phyloP scores from a whole-genome alignment of 2,113 vertebrate species.

The Platichthys flesus region DNA sequence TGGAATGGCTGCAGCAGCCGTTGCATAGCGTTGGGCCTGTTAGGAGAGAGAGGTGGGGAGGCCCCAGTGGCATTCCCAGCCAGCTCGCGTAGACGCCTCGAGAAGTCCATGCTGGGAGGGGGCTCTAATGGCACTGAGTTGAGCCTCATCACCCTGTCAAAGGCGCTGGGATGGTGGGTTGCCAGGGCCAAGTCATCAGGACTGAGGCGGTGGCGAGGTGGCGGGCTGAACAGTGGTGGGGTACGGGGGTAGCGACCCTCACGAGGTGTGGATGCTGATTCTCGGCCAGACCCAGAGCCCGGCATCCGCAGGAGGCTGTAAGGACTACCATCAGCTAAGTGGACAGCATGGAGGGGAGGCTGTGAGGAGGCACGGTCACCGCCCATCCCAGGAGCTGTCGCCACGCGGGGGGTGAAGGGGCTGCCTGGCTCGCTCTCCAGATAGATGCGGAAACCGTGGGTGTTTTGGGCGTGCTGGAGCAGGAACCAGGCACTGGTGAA shows the following conservation, averaged over 20 bases:
- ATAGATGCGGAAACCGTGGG: conserved; percentile 98
- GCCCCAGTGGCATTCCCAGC: conserved; percentile 92
- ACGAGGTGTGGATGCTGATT: conserved; percentile 88
- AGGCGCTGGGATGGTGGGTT: conserved; percentile 97
- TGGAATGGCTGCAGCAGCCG: conserved; percentile 98
- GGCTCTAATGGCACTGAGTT: conserved; percentile 95
- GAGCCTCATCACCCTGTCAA: conserved; percentile 98
- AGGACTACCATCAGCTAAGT: conserved; percentile 96
- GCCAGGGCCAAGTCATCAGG: conserved; percentile 97
- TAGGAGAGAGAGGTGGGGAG: conserved; percentile 96
- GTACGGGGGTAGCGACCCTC: conserved; percentile 96
- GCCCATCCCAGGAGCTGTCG: conserved; percentile 95
- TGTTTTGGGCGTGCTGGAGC: conserved; percentile 99
- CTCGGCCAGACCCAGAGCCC: conserved; percentile 92
- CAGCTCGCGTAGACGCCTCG: conserved; percentile 95
- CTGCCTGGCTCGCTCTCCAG: conserved; percentile 98
- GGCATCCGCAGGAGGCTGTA: conserved; percentile 98
- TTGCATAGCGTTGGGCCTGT: conserved; percentile 97
- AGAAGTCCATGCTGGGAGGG: conserved; percentile 97
- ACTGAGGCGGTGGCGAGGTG: conserved; percentile 96
- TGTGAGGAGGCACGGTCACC: conserved; percentile 96
- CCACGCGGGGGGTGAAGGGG: conserved; percentile 95
- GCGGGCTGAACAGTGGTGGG: conserved; percentile 96
- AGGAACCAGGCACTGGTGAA: conserved; percentile 99
- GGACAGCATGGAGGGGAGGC: conserved; percentile 95